Base-by-base conservation (phyloP, 2,888 invertebrate species). In the Metalampra italica region DNA sequence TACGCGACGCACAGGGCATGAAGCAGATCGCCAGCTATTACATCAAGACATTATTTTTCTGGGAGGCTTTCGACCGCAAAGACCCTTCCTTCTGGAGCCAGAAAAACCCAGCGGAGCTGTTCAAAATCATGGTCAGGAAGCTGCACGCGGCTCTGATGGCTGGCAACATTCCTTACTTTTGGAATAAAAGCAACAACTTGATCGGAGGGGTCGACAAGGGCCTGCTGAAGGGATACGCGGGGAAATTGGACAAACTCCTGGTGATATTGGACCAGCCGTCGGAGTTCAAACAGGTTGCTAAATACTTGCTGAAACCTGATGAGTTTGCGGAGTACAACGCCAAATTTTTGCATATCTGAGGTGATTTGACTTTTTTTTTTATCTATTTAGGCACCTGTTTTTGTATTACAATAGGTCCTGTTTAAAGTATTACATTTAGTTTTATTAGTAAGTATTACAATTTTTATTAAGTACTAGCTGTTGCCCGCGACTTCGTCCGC, bases 1-100 rank as follows among this genome's bases (percentile, higher is more conserved):
- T 92, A 1, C 82, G 91, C 2, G 90, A 91, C 56, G 66, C 74
- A 0, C 74, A 74, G 38, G 64, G 68, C 0, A 87, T 90, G 80
- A 56, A 75, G 0, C 68, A 69, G 8, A 76, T 92, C n/a, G 84
- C 90, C 0, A 92, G 92, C 55, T 92, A 92, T 56, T 91, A 86
- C 46, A 86, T 92, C 0, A 92, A 92, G 62, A 91, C 90, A 0
- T 52, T 91, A 0, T 87, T 89, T 59, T 80, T 90, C 45, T 85
- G 83, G 73, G 84, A 86, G 54, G 66, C 76, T 9, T 53, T 63
- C 0, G 67, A 68, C 11, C 61, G 57, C 9, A 62, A 71, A 36
- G 65, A 76, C 15, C 53, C 58, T 5, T 45, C 48, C 0, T 83
- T 72, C 53, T 58, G 48, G 37, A 58, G 47, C 7, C 22, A 22